Evolutionary conservation across 2,797 vertebrate species (phyloP).

Genomic region (Hydrophis major): DNA sequence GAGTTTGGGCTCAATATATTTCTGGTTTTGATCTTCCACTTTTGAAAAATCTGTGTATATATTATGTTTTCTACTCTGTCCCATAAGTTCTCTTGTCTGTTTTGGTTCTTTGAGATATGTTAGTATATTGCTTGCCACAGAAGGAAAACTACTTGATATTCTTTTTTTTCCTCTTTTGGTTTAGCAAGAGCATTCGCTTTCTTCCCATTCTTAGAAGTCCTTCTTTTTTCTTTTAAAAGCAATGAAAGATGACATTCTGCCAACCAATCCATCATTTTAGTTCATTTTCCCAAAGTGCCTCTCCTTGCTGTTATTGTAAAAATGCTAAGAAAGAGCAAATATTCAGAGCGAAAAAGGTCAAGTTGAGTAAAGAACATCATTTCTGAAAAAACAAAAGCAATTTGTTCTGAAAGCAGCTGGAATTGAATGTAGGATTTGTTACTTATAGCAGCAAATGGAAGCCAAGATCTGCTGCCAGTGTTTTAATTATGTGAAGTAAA

Average conservation of each 20-base stretch:
- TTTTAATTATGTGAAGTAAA: constrained; percentile 11
- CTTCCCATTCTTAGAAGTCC: constrained; percentile 18
- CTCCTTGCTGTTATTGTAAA: background rate
- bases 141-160: background rate
- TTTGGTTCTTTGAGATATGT: background rate
- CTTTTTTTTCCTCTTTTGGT: background rate
- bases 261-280: background rate
- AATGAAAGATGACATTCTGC: background rate
- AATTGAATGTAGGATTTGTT: background rate
- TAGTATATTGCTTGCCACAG: background rate
- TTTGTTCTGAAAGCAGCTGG: background rate
- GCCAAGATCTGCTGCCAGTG: background rate
- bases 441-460: background rate
- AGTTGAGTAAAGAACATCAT: background rate
- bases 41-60: background rate
- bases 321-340: background rate
- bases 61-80: background rate
- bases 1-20: background rate
- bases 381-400: background rate
- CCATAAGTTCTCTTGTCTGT: background rate
- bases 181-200: background rate
- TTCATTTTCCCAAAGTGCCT: background rate
- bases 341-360: background rate
- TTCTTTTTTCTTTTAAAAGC: background rate
- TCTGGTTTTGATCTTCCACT: background rate